Base-by-base conservation (phyloP, 2,888 invertebrate species). In the Ditula angustiorana region DNA sequence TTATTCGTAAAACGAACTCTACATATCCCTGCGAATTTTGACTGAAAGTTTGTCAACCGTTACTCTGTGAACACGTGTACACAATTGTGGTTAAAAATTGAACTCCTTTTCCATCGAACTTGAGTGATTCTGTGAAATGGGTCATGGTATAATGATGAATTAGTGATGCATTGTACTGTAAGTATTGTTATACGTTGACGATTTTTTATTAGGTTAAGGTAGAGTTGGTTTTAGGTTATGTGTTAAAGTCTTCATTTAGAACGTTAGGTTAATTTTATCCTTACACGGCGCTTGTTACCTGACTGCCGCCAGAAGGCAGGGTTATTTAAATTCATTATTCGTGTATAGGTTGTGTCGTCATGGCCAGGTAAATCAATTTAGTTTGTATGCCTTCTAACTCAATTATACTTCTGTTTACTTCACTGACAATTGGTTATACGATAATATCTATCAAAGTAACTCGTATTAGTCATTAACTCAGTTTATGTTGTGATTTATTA, bases 71-170 rank as follows among this genome's bases (percentile, higher is more conserved):
- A 30, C 58, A 64, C 63, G 58, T 64, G 63, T 52, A 21, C 41
- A 50, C 16, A 16, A 41, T 52, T 53, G 59, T 59, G 57, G 50
- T 57, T 63, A 56, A 44, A 33, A 50, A 35, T 26, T 50, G 4
- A 19, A 5, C n/a, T 16, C 8, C 16, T 37, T 23, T 61, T 44
- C 21, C 16, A 30, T 10, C 13, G 10, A 41, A 47, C 52, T 41
- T 28, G 35, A 74, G 78, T 79, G 72, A 69, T 77, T 70, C 66
- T 73, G 76, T 79, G 79, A 81, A 76, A 78, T 81, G 71, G 71
- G 66, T 68, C 67, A 60, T 58, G 58, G 61, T 47, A 57, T 55
- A 55, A 52, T 65, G 47, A 60, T 61, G 46, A 53, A 69, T 68
- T 70, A 68, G 68, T 67, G 68, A 64, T 70, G 69, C 70, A 67